A percentile compares a stretch with the other conserved stretches of the same genome.
phyloP scores from a whole-genome alignment of 2,888 invertebrate species.

The Cosmorhoe ocellata region DNA sequence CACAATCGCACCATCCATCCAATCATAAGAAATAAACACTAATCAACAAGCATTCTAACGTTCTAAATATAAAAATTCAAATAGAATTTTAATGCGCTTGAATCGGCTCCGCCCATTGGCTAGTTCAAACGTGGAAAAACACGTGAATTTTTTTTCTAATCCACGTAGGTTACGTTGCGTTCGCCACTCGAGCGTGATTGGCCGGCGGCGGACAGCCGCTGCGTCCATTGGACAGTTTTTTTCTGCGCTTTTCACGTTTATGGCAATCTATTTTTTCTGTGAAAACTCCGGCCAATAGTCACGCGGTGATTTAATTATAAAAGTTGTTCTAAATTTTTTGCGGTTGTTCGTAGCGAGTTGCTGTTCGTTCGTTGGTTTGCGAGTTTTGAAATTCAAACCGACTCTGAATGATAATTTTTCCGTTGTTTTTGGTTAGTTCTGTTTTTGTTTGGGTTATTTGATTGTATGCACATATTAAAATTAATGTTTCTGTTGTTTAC shows the following conservation, averaged over 20 bases:
- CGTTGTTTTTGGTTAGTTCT: not conserved
- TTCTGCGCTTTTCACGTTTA: conserved; percentile 76
- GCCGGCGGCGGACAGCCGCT: conserved; percentile 48
- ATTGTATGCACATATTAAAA: no score
- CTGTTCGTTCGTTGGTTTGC: conserved; percentile 39
- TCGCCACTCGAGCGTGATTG: conserved; percentile 57
- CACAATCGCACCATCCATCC: not conserved
- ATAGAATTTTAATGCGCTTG: conserved; percentile 66
- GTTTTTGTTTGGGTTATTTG: not conserved
- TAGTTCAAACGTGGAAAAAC: conserved; percentile 72
- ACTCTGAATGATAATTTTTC: conserved; percentile 10
- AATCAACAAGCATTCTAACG: conserved; percentile 27
- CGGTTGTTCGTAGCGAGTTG: conserved; percentile 36
- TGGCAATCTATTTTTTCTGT: conserved; percentile 68
- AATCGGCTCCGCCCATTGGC: conserved; percentile 65
- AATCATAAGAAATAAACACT: conserved; percentile 11
- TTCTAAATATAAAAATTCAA: conserved; percentile 39
- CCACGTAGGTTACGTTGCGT: conserved; percentile 77
- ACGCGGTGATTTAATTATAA: conserved; percentile 72
- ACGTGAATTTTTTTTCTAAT: conserved; percentile 77
- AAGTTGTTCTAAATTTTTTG: conserved; percentile 60
- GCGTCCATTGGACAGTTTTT: conserved; percentile 73
- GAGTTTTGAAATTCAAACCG: conserved; percentile 27
- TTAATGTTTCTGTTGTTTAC: no score
- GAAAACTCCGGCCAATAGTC: conserved; percentile 74